Conservation (phyloP, 1,140 invertebrate species). For the Lordiphosa collinella region DNA sequence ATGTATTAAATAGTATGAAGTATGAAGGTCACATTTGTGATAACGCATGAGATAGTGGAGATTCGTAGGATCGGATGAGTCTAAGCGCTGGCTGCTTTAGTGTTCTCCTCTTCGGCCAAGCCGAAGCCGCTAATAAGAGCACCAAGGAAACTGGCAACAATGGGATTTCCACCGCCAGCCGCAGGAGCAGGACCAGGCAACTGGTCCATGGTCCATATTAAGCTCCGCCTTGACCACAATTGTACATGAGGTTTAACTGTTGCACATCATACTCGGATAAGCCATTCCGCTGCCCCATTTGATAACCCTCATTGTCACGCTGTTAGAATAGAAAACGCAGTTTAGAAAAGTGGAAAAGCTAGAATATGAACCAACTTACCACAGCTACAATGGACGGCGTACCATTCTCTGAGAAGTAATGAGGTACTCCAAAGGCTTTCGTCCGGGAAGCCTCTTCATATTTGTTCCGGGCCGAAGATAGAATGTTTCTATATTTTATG, state of each 20-base stretch:
- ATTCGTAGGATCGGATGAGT: slow-evolving; percentile 13
- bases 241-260: slow-evolving; percentile 88
- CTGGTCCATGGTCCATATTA: neutral
- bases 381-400: slow-evolving; percentile 85
- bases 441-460: slow-evolving; percentile 85
- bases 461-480: slow-evolving; percentile 83
- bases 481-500: slow-evolving; percentile 82
- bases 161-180: slow-evolving; percentile 51
- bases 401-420: slow-evolving; percentile 89
- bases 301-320: slow-evolving; percentile 45
- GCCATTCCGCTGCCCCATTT: slow-evolving; percentile 86
- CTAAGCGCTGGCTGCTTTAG: slow-evolving; percentile 19
- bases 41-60: slow-evolving; percentile 15
- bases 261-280: slow-evolving; percentile 86
- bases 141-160: slow-evolving; percentile 65
- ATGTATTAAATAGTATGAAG: slow-evolving; percentile 4
- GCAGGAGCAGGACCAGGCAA: slow-evolving; percentile 10
- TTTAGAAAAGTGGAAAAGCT: too few species aligned
- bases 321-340: slow-evolving; percentile 1
- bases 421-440: slow-evolving; percentile 84
- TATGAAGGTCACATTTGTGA: slow-evolving; percentile 19
- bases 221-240: slow-evolving; percentile 80
- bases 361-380: slow-evolving; percentile 79
- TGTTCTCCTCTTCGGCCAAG: slow-evolving; percentile 36
- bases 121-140: slow-evolving; percentile 67